Evolutionary conservation across 2,113 vertebrate species (phyloP).

Genomic region (Heterocephalus glaber): DNA sequence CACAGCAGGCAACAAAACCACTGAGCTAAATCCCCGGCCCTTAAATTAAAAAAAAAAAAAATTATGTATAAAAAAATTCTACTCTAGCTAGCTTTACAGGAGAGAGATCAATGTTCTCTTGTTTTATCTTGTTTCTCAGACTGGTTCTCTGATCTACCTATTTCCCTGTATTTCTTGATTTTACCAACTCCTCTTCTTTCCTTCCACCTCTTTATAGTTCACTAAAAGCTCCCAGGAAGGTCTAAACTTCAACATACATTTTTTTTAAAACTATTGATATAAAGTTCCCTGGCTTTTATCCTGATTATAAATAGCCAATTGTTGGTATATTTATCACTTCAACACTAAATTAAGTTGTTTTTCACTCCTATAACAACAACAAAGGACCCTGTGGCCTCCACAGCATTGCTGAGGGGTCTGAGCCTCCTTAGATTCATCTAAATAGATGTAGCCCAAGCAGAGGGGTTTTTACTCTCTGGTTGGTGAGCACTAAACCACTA

Average conservation of each 20-base stretch:
- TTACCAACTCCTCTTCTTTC: background rate
- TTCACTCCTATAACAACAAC: background rate
- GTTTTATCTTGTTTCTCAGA: background rate
- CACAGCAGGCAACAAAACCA: too few relatives aligned
- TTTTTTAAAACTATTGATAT: background rate
- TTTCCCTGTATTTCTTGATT: background rate
- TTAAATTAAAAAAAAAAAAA: background rate
- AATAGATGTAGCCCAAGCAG: background rate
- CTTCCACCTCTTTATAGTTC: background rate
- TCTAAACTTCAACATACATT: background rate
- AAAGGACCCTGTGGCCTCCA: background rate
- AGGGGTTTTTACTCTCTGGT: background rate
- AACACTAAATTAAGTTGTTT: background rate
- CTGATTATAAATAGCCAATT: background rate
- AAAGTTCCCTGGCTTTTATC: background rate
- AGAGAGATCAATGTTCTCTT: background rate
- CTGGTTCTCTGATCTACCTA: background rate
- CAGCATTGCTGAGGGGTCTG: background rate
- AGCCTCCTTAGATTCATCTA: background rate
- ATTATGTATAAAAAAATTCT: background rate
- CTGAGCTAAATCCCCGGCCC: too few relatives aligned
- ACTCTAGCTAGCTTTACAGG: background rate
- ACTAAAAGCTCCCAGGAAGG: background rate
- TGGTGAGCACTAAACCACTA: background rate
- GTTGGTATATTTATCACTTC: background rate